Percentiles rank a stretch among this genome's conserved stretches.
Conservation (phyloP, 2,888 invertebrate species). For the Erebia epiphron region DNA sequence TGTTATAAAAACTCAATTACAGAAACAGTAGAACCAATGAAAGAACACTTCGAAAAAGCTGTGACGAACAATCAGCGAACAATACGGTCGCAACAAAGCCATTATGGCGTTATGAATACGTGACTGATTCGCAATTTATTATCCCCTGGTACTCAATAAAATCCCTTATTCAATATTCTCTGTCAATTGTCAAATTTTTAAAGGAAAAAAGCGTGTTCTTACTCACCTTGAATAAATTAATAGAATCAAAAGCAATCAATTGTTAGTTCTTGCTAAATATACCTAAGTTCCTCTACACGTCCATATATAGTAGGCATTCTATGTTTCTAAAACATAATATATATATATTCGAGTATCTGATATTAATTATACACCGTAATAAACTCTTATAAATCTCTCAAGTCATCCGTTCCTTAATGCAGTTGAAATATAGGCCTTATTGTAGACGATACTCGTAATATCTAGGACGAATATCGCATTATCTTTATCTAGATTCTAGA, state of each 20-base stretch:
- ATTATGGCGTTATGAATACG: constrained; percentile 4
- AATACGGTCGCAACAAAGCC: neutral
- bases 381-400: neutral
- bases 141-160: neutral
- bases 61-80: constrained; percentile 3
- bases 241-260: too few species aligned
- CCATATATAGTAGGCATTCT: too few species aligned
- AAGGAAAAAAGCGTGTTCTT: too few species aligned
- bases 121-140: constrained; percentile 8
- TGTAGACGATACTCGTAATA: neutral
- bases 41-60: neutral
- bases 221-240: too few species aligned
- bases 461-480: neutral
- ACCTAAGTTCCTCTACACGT: too few species aligned
- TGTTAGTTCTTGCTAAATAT: too few species aligned
- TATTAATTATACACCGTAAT: too few species aligned
- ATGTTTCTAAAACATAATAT: too few species aligned
- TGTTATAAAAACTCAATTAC: neutral
- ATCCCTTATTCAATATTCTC: too few species aligned
- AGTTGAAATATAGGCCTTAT: neutral
- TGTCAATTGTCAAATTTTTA: too few species aligned
- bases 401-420: neutral
- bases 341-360: too few species aligned
- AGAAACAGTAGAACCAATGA: neutral
- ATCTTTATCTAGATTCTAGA: neutral